Percentiles rank a stretch among this genome's conserved stretches.
Conservation (phyloP, 2,888 invertebrate species). For the Drosophila yooni region DNA sequence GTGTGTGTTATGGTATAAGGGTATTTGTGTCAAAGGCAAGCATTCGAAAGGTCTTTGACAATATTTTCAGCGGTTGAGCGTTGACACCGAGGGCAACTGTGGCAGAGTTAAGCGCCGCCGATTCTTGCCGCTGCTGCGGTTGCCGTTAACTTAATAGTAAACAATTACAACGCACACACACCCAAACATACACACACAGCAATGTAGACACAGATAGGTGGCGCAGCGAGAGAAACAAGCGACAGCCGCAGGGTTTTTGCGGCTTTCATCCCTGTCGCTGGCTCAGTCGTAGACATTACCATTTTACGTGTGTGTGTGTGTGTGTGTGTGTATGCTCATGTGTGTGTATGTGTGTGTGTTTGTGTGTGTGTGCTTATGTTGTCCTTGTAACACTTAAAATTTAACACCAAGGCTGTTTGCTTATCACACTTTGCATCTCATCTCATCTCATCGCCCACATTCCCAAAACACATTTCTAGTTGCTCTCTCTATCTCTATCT, state of each 20-base stretch:
- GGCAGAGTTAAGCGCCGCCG: slow-evolving; percentile 56
- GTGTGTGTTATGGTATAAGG: slow-evolving; percentile 22
- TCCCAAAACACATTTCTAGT: slow-evolving; percentile 21
- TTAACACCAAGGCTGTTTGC: slow-evolving; percentile 78
- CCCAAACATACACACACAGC: slow-evolving; percentile 20
- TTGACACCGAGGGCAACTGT: slow-evolving; percentile 31
- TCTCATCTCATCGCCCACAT: slow-evolving; percentile 43
- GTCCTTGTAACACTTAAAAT: slow-evolving; percentile 80
- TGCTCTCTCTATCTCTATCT: not conserved
- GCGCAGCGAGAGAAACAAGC: slow-evolving; percentile 25
- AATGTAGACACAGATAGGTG: slow-evolving; percentile 19
- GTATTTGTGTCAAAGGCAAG: slow-evolving; percentile 69
- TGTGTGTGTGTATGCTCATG: slow-evolving; percentile 11
- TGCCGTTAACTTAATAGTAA: slow-evolving; percentile 77
- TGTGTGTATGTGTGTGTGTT: slow-evolving; percentile 34
- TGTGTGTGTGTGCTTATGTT: slow-evolving; percentile 40
- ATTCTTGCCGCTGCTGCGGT: slow-evolving; percentile 70
- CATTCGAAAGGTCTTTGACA: slow-evolving; percentile 50
- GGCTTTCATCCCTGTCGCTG: slow-evolving; percentile 38
- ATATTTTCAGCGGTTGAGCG: slow-evolving; percentile 31
- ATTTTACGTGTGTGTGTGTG: slow-evolving; percentile 18
- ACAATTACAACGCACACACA: slow-evolving; percentile 64
- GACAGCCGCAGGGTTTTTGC: slow-evolving; percentile 64
- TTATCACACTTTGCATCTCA: slow-evolving; percentile 69
- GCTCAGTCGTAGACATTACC: slow-evolving; percentile 43